Evolutionary conservation across 1,140 invertebrate species (phyloP), one percentile per base, ranked within the genome.

Genomic region (Chironomus tepperi): DNA sequence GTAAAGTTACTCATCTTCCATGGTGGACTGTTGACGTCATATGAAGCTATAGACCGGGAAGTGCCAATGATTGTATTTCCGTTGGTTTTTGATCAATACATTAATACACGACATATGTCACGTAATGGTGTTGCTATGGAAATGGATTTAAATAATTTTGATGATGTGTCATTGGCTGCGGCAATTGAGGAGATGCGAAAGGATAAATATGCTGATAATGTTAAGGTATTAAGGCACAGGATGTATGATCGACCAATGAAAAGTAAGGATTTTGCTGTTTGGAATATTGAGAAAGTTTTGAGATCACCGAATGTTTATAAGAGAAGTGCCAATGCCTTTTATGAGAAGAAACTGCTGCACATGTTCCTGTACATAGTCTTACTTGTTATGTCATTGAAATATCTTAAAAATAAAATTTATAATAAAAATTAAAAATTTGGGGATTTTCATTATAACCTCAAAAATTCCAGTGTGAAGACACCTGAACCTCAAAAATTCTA

Each of bases 1-100:
- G 79, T 81, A 19, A 79, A 80, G 74, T 76, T 85, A 0, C 87
- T 88, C 76, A 84, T 88, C 42, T 84, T 84, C 6, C 87, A 87
- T 76, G 86, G 85, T 73, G 87, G 88, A 6, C 77, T 85, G 9
- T 80, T 86, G 12, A 84, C 86, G 43, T 76, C 83, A 19, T 84
- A 82, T 7, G 81, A 83, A 77, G 78, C 79, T 0, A 77, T 78
- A 0, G 76, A 78, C 2, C 76, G 77, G 43, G 81, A 81, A 5
- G 79, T 83, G 0, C 82, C 81, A 0, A 74, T 80, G 15, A 42
- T 83, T 1, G 77, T 78, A 2, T 57, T 57, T 57, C 73, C 73
- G 47, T 74, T 74, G 12, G 42, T 7, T n/a, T 16, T 43, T 43
- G 73, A 73, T 73, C 73, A 73, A 16, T 6, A 75, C 80, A 87